Conservation (phyloP, 2,888 invertebrate genomes). For the Itoplectis maculator region DNA sequence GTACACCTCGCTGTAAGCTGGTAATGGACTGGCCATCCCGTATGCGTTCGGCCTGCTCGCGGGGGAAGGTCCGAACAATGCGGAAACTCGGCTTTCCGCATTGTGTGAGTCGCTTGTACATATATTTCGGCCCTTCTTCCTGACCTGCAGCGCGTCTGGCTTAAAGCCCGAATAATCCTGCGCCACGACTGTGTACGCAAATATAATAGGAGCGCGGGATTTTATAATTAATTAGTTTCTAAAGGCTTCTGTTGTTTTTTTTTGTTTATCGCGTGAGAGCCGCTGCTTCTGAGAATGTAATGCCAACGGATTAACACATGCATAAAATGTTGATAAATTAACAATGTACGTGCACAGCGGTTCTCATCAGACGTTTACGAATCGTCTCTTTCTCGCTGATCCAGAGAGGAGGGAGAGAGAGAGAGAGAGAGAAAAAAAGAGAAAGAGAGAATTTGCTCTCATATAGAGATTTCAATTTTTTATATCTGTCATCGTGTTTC, state of each 20-base stretch:
- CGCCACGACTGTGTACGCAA: neutral
- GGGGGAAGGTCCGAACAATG: neutral
- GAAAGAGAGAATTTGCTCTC: too few species aligned
- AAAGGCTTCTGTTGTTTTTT: neutral
- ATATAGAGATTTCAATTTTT: too few species aligned
- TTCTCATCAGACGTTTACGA: too few species aligned
- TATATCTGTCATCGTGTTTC: too few species aligned
- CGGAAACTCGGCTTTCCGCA: neutral
- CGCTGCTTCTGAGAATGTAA: neutral
- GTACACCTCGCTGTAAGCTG: constrained; percentile 19
- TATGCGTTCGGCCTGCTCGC: neutral
- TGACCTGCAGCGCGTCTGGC: too few species aligned
- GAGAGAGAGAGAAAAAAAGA: too few species aligned
- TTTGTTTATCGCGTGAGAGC: neutral
- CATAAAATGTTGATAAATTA: too few species aligned
- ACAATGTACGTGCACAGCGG: too few species aligned
- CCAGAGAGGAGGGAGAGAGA: too few species aligned
- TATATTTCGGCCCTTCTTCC: neutral
- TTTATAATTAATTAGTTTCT: neutral
- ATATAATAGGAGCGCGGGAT: neutral
- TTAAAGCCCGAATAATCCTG: neutral
- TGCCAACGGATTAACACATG: neutral
- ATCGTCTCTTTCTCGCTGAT: too few species aligned
- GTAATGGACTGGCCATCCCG: constrained; percentile 32
- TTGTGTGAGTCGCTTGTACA: neutral